phyloP scores from a whole-genome alignment of 2,888 invertebrate genomes.

The Pterostichus madidus region DNA sequence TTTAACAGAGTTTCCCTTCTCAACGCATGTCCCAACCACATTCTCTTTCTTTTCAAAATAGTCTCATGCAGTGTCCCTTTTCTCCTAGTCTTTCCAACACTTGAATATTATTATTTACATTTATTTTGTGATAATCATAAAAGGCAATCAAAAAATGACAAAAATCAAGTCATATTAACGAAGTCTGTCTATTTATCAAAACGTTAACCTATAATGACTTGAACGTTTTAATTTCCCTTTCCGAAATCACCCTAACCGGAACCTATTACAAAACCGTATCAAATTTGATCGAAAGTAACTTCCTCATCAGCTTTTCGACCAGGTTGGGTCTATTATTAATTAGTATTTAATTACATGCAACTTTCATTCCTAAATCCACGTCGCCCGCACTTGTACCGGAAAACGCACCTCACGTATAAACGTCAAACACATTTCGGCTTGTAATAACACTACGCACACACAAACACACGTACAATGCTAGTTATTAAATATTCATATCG shows the following conservation, averaged over 20 bases:
- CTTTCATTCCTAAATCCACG: slow-evolving; percentile 16
- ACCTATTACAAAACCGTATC: not conserved
- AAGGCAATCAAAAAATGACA: too few relatives aligned
- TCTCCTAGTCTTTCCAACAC: too few relatives aligned
- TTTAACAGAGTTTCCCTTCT: too few relatives aligned
- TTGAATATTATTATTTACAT: too few relatives aligned
- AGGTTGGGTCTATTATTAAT: slow-evolving; percentile 11
- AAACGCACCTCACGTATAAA: slow-evolving; percentile 39
- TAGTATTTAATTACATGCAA: slow-evolving; percentile 46
- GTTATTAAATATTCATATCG: slow-evolving; percentile 40
- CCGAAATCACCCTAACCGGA: slow-evolving; percentile 16
- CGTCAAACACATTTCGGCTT: slow-evolving; percentile 47
- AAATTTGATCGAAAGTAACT: slow-evolving; percentile 37
- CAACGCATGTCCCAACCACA: too few relatives aligned
- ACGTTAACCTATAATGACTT: not conserved
- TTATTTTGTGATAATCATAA: too few relatives aligned
- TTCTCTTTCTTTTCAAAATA: too few relatives aligned
- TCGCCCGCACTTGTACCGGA: slow-evolving; percentile 29
- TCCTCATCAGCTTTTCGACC: not conserved
- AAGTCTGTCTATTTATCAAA: too few relatives aligned
- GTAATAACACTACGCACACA: slow-evolving; percentile 39
- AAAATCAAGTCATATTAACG: too few relatives aligned
- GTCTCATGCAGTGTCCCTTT: too few relatives aligned
- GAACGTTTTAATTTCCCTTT: slow-evolving; percentile 12
- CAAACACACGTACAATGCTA: slow-evolving; percentile 6